Evolutionary conservation across 2,888 invertebrate genomes (phyloP).

Genomic region (Ormyrus labotus): DNA sequence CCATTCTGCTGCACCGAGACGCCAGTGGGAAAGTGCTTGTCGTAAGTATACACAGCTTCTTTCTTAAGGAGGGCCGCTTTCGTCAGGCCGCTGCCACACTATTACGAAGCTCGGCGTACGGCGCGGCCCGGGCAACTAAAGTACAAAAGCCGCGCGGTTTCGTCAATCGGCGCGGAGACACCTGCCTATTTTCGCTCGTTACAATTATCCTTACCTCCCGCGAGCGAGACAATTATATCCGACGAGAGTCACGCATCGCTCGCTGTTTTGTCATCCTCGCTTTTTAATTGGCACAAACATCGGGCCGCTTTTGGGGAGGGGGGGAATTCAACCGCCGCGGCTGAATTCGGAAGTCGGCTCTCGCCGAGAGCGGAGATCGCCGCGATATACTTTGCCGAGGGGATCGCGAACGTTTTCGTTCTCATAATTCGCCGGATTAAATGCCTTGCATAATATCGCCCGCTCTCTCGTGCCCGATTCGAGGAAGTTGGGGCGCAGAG

Average conservation of each 20-base stretch:
- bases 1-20: constrained; percentile 89
- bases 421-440: constrained; percentile 42
- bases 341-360: constrained; percentile 18
- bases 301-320: constrained; percentile 1
- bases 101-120: constrained; percentile 11
- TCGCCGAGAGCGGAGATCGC: not conserved
- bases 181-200: constrained; percentile 31
- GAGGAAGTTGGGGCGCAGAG: constrained; percentile 23
- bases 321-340: not conserved
- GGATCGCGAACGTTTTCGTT: not conserved
- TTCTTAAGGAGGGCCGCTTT: constrained; percentile 58
- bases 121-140: not conserved
- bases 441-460: constrained; percentile 31
- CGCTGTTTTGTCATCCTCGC: constrained; percentile 49
- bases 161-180: constrained; percentile 7
- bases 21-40: constrained; percentile 88
- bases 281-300: no score
- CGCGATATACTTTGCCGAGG: not conserved
- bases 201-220: constrained; percentile 7
- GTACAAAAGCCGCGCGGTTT: not conserved
- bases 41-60: constrained; percentile 80
- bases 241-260: constrained; percentile 42
- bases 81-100: constrained; percentile 57
- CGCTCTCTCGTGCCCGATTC: constrained; percentile 3
- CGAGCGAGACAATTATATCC: constrained; percentile 49